A percentile compares a stretch with the other conserved stretches of the same genome.
These are phyloP conservation scores for Drosophila gaucha DNA, from an alignment of 2,888 invertebrate genomes.

Conservation along the genomic window DNA sequence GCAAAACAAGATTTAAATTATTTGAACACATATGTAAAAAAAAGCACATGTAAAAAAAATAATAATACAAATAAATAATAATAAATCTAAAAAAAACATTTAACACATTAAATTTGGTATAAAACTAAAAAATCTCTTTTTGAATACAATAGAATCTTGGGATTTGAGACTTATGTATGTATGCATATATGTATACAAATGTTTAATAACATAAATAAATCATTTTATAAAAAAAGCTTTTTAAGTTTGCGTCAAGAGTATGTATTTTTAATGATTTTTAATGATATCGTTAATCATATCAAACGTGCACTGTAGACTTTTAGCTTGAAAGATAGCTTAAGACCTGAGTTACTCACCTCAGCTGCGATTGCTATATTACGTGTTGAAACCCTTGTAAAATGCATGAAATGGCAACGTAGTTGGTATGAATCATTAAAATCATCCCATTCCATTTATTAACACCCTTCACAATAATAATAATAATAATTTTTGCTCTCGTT, in stretches of 20 bases:
- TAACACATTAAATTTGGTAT: too few relatives aligned
- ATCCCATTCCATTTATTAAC: neutral
- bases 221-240: too few relatives aligned
- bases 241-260: neutral
- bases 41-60: too few relatives aligned
- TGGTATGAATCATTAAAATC: constrained; percentile 1
- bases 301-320: constrained; percentile 10
- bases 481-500: neutral
- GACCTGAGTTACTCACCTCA: constrained; percentile 25
- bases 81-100: too few relatives aligned
- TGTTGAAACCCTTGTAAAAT: constrained; percentile 20
- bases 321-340: constrained; percentile 11
- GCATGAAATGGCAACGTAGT: constrained; percentile 16
- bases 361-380: constrained; percentile 28
- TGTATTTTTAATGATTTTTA: too few relatives aligned
- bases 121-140: neutral
- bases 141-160: neutral
- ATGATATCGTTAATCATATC: neutral
- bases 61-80: too few relatives aligned
- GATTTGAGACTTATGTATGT: neutral
- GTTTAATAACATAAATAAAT: too few relatives aligned
- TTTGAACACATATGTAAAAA: too few relatives aligned
- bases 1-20: too few relatives aligned
- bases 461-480: neutral
- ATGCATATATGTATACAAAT: too few relatives aligned